These are phyloP conservation scores for Acanthopagrus latus DNA, from an alignment of 2,797 vertebrate species.

Conservation along the genomic window DNA sequence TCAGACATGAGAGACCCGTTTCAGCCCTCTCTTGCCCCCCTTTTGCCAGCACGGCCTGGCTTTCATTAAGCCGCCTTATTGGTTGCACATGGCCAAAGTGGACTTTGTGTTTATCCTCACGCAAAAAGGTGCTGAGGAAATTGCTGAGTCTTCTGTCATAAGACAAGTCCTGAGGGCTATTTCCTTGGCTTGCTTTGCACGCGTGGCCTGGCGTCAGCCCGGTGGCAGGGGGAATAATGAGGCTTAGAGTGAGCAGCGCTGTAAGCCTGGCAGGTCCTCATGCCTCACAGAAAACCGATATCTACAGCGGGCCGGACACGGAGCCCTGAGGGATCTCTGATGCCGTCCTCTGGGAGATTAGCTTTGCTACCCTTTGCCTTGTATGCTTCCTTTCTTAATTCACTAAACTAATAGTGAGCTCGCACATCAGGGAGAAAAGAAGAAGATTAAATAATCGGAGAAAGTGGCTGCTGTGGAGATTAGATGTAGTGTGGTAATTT, in stretches of 20 bases:
- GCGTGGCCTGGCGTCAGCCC: conserved; percentile 85
- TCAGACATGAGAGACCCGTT: conserved; percentile 80
- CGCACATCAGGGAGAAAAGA: conserved; percentile 39
- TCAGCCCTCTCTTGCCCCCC: conserved; percentile 52
- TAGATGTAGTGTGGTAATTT: conserved; percentile 14
- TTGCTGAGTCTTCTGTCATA: conserved; percentile 84
- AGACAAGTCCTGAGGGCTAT: conserved; percentile 81
- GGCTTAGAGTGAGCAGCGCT: conserved; percentile 65
- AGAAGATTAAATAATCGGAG: conserved; percentile 44
- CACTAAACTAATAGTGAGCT: conserved; percentile 68
- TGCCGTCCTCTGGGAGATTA: conserved; percentile 76
- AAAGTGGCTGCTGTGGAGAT: conserved; percentile 48
- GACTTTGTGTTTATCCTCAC: conserved; percentile 84
- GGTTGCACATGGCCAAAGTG: conserved; percentile 86
- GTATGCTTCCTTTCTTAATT: conserved; percentile 72
- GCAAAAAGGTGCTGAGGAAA: conserved; percentile 89
- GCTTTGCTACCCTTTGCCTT: conserved; percentile 63
- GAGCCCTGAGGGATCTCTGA: conserved; percentile 71
- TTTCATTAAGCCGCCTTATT: conserved; percentile 89
- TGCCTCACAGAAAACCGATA: conserved; percentile 76
- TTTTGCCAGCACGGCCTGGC: conserved; percentile 74
- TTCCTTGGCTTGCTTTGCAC: conserved; percentile 85
- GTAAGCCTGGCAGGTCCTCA: conserved; percentile 68
- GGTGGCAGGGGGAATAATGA: conserved; percentile 79
- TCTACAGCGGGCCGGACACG: conserved; percentile 64